Base-by-base conservation (phyloP, 2,888 invertebrate genomes). In the Parnassius apollo region DNA sequence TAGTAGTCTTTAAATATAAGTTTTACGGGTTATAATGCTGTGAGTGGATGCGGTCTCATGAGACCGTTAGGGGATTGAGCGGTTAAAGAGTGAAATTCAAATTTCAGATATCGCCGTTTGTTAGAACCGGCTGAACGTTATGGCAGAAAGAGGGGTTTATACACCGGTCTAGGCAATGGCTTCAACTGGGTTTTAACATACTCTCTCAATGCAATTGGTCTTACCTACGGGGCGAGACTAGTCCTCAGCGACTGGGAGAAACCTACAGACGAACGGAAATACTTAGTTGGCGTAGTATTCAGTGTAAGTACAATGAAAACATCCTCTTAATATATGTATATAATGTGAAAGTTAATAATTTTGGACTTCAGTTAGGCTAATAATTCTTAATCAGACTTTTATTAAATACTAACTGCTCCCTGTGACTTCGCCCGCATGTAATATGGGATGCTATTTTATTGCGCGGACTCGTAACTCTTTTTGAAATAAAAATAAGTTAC, bases 151-250 rank as follows among this genome's bases (percentile, higher is more conserved):
- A 92, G 95, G 66, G 95, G 95, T 3, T 80, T 95, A 25, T 94
- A 93, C 78, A 94, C 94, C 0, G 95, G 95, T 0, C 83, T 96
- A 0, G 95, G 95, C 0, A 94, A 93, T 10, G 96, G 95, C 0
- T 85, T 94, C 45, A 94, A 95, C 92, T 96, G 96, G 96, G 93
- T 96, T 25, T 93, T 96, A 46, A 94, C 96, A 8, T 96, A 95
- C 76, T 89, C 93, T 12, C 93, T 95, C 66, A 96, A 95, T 75
- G 95, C 96, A 1, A 85, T 96, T 22, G 95, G 95, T 2, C 94
- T 96, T 75, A 95, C 95, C 88, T 96, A 96, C 78, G 97, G 97
- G 0, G 94, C 95, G 0, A 86, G 93, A 59, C 87, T 96, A 9
- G 95, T 96, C 18, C 76, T 96, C 22, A 87, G 91, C 0, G 94